Evolutionary conservation across 2,888 invertebrate genomes (phyloP), one percentile per base, ranked within the genome.

Genomic region (Terebella lapidaria): DNA sequence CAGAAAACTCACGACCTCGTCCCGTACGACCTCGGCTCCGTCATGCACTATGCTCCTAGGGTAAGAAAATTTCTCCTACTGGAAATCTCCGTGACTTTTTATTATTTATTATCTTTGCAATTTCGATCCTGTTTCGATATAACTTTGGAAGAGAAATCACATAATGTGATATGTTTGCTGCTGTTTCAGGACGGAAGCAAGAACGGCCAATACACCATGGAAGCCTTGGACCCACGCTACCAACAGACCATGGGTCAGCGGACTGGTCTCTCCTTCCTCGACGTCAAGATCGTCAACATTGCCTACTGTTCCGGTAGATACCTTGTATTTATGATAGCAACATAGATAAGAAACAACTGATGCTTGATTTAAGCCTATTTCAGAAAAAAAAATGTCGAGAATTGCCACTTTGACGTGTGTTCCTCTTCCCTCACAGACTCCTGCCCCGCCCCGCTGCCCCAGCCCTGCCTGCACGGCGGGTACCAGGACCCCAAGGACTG

Each of bases 401-500:
- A n/a, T n/a, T n/a, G n/a, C n/a, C n/a, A n/a, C n/a, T n/a, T n/a
- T n/a, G n/a, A n/a, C n/a, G n/a, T n/a, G n/a, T n/a, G n/a, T n/a
- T n/a, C n/a, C n/a, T n/a, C n/a, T n/a, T n/a, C n/a, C n/a, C n/a
- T n/a, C n/a, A n/a, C 58, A 62, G 62, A 51, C 24, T 35, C 45
- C 2, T 60, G 60, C 47, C 18, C 18, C n/a, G 4, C 22, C 18
- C 49, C 56, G 10, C 52, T 60, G 15, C 29, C 51, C 20, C 15
- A 35, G 10, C 4, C 29, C 1, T 66, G 66, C 45, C 25, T 47
- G n/a, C 54, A 56, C 25, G 62, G 59, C 18, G 67, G 68, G n/a
- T 67, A 65, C 54, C 65, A 63, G 58, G 60, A 68, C 57, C 75
- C 76, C 15, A 72, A 71, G 30, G 67, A 72, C 58, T 77, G 77